Conservation (phyloP, 2,113 vertebrate species). For the Cebus imitator region DNA sequence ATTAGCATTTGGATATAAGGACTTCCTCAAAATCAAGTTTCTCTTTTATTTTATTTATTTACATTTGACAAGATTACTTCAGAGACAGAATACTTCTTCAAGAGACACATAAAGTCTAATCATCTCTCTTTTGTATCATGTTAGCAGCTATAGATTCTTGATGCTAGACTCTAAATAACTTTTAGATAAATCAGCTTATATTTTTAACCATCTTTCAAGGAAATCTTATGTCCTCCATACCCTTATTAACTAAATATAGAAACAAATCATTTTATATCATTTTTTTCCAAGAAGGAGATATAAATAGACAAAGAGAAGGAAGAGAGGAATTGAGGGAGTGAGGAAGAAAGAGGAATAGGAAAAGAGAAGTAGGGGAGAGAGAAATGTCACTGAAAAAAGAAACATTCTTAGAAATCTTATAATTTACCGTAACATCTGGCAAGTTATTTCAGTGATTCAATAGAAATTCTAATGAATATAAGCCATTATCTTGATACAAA, state of each 20-base stretch:
- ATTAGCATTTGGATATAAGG: conserved; percentile 14
- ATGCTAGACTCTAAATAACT: not conserved
- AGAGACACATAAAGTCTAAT: not conserved
- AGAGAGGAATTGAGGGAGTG: too few species aligned
- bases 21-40: not conserved
- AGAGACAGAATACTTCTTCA: not conserved
- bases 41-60: not conserved
- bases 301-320: not conserved
- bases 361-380: not conserved
- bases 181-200: not conserved
- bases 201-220: not conserved
- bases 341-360: not conserved
- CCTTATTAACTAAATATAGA: not conserved
- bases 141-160: not conserved
- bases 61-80: not conserved
- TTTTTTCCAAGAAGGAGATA: not conserved
- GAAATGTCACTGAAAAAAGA: not conserved
- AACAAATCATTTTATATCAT: not conserved
- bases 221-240: not conserved
- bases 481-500: not conserved
- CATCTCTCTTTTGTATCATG: not conserved
- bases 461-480: not conserved
- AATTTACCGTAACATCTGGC: not conserved
- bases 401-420: not conserved
- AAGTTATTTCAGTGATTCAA: not conserved